Evolutionary conservation across 2,113 vertebrate species (phyloP).

Genomic region (Aleadryas rufinucha): DNA sequence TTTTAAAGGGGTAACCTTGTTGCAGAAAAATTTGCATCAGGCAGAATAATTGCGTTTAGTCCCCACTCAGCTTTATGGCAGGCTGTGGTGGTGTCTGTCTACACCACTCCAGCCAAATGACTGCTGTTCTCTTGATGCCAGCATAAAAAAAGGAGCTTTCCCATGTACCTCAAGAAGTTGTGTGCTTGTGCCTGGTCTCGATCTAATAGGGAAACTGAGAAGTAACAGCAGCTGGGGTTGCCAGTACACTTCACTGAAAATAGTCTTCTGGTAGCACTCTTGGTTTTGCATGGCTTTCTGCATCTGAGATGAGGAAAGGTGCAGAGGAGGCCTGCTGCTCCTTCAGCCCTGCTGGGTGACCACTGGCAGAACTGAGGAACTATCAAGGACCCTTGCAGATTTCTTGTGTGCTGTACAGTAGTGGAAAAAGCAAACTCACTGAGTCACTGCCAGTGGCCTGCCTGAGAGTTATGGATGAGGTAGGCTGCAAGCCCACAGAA

Average conservation of each 20-base stretch:
- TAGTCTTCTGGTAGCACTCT: not conserved
- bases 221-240: not conserved
- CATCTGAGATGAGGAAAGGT: not conserved
- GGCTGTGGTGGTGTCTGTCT: not conserved
- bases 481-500: not conserved
- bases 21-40: not conserved
- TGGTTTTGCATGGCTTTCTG: not conserved
- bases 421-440: not conserved
- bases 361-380: not conserved
- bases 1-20: not conserved
- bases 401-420: not conserved
- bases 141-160: not conserved
- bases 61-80: accelerated
- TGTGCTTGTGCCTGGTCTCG: not conserved
- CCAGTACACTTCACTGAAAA: not conserved
- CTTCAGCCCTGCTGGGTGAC: not conserved
- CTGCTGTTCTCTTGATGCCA: not conserved
- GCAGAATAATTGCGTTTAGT: not conserved
- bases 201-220: not conserved
- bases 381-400: not conserved
- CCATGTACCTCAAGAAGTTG: accelerated
- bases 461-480: not conserved
- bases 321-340: not conserved
- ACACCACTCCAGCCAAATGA: not conserved
- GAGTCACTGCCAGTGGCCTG: not conserved